phyloP scores from a whole-genome alignment of 2,113 vertebrate genomes.

The Nibea albiflora region DNA sequence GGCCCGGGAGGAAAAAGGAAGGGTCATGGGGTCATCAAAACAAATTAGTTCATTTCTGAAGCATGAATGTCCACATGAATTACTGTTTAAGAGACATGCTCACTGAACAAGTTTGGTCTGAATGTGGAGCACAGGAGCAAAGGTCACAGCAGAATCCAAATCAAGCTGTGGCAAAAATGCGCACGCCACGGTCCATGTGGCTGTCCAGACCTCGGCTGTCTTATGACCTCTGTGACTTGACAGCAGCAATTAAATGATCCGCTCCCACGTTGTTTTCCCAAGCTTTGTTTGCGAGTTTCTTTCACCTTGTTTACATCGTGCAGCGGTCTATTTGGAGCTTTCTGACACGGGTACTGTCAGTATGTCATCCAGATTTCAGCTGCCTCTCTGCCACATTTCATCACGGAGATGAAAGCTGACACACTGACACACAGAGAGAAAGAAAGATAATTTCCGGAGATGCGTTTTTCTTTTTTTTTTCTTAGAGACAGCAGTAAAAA shows the following conservation, averaged over 20 bases:
- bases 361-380: slow-evolving; percentile 53
- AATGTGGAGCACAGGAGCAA: background rate
- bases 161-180: background rate
- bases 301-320: slow-evolving; percentile 65
- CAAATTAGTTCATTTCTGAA: slow-evolving; percentile 5
- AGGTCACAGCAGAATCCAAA: background rate
- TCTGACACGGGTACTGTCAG: slow-evolving; percentile 52
- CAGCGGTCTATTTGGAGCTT: slow-evolving; percentile 45
- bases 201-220: background rate
- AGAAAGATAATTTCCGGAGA: slow-evolving; percentile 46
- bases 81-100: background rate
- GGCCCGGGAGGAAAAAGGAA: background rate
- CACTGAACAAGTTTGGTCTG: background rate
- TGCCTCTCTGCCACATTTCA: slow-evolving; percentile 48
- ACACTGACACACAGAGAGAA: slow-evolving; percentile 40
- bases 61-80: slow-evolving; percentile 3
- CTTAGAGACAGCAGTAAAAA: slow-evolving; percentile 50
- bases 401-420: slow-evolving; percentile 65
- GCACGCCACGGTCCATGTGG: background rate
- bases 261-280: background rate
- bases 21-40: background rate
- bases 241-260: slow-evolving; percentile 7
- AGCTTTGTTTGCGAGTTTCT: slow-evolving; percentile 44
- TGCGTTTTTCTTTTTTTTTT: slow-evolving; percentile 18
- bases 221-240: background rate